phyloP scores from a whole-genome alignment of 2,888 invertebrate species.

The Agrochola circellaris region DNA sequence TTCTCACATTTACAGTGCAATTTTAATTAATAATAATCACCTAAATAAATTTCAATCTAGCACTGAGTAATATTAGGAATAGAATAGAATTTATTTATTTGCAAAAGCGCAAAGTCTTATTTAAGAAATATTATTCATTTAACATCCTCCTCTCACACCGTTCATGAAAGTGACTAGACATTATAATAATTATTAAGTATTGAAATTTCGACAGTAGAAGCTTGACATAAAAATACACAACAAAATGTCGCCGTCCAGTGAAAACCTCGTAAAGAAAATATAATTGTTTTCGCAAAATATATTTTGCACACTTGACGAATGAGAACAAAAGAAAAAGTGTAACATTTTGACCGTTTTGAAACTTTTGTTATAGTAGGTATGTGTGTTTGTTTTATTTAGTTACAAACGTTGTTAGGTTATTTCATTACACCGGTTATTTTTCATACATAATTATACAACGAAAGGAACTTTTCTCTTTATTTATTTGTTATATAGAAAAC shows the following conservation, averaged over 20 bases:
- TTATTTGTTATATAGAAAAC: background rate
- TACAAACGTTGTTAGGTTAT: background rate
- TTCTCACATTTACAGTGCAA: conserved; percentile 39
- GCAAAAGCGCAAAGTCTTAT: background rate
- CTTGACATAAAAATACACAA: conserved; percentile 27
- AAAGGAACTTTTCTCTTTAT: background rate
- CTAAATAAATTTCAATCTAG: conserved; percentile 14
- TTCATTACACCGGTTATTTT: background rate
- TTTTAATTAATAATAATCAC: conserved; percentile 11
- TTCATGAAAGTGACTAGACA: conserved; percentile 4
- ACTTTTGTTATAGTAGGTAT: too few relatives aligned
- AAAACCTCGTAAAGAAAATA: background rate
- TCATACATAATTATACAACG: background rate
- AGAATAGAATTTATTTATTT: conserved; percentile 1
- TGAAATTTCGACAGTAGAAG: background rate
- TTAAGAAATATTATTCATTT: background rate
- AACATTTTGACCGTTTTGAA: too few relatives aligned
- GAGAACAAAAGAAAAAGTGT: too few relatives aligned
- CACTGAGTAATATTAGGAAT: background rate
- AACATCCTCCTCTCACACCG: background rate
- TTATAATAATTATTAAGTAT: background rate
- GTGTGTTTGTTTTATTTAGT: background rate
- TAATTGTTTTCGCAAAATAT: too few relatives aligned
- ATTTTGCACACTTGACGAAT: too few relatives aligned
- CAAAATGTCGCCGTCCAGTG: background rate